Evolutionary conservation across 2,113 vertebrate species (phyloP), one percentile per base, ranked within the genome.

Genomic region (Sphyrna mokarran): DNA sequence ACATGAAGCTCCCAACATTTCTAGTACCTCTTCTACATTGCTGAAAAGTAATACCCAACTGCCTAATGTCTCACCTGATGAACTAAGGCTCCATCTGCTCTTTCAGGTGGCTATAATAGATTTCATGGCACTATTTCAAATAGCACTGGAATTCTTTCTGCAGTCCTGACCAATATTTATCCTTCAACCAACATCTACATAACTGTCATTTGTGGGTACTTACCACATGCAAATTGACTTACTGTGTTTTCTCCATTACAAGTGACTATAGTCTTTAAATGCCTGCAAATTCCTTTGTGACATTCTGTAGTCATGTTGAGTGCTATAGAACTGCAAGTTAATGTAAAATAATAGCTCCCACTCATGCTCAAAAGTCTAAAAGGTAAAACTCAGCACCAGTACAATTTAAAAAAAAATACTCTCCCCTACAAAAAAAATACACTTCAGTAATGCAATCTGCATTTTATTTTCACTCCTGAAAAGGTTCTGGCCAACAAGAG

Each of bases 401-500:
- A 66, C 33, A 33, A 66, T 91, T 63, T 89, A n/a, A n/a, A 61
- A n/a, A 61, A 33, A 90, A 90, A 63, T 90, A 66, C 58, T 16
- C 63, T 68, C n/a, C 61, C n/a, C 37, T 37, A 54, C 1, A 14
- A 93, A 63, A 66, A 93, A 66, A 66, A 66, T 93, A 93, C 89
- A 93, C 29, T 68, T 93, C 40, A 16, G 61, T 68, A 66, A 93
- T 93, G 89, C 61, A n/a, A 37, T 93, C 58, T 93, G 89, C 89
- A 93, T 93, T 93, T 83, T 93, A 93, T 93, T 93, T 93, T 93
- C 63, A 93, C 89, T 93, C 33, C 33, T 20, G 33, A 37, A 66
- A 90, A 93, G 63, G 89, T 93, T 93, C 89, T 68, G 61, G 89
- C 89, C n/a, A 93, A 91, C 89, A 91, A 91, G 54, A 66, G 63